Base-by-base conservation (phyloP, 1,140 invertebrate species). In the Calosoma granatense region DNA sequence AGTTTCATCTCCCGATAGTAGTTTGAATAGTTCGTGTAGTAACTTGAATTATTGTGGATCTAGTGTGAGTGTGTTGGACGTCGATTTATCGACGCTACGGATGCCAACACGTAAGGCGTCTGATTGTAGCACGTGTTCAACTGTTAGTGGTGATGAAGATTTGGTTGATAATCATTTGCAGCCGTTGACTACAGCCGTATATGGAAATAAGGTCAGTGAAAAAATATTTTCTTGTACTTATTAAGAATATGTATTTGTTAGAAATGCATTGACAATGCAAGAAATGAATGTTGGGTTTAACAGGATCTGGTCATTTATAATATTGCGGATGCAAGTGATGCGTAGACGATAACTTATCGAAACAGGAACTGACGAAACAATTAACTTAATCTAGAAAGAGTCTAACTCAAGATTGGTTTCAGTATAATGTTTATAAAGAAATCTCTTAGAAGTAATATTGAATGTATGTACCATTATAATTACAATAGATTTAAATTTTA, bases 81-180 rank as follows among this genome's bases (percentile, higher is more conserved):
- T 72, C 20, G 77, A 79, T 54, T 6, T 9, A n/a, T 78, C 74
- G 60, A 72, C 73, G 22, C 65, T 76, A 19, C 71, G 70, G 21
- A 72, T 73, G 6, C 72, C 79, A 11, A 72, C 73, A 14, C 73
- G 83, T 36, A 84, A 85, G 64, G 74, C 76, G 2, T 83, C 82
- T 2, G 77, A 81, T 61, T 84, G 83, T 65, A 82, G 80, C 21
- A 80, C 78, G 1, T 81, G 75, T 61, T 81, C 79, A 1, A 81
- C 78, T 17, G 67, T 79, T 1, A 88, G 85, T 63, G 83, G 81
- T 39, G 84, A 86, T 39, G 85, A 87, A 20, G 82, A 83, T 57
- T 76, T 77, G 43, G 74, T 74, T 59, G 41, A 47, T 9, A 47
- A 9, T 59, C 71, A 70, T 60, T 63, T 73, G 15, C 70, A 70